phyloP scores from a whole-genome alignment of 2,888 invertebrate species.

The Prosapia bicincta region DNA sequence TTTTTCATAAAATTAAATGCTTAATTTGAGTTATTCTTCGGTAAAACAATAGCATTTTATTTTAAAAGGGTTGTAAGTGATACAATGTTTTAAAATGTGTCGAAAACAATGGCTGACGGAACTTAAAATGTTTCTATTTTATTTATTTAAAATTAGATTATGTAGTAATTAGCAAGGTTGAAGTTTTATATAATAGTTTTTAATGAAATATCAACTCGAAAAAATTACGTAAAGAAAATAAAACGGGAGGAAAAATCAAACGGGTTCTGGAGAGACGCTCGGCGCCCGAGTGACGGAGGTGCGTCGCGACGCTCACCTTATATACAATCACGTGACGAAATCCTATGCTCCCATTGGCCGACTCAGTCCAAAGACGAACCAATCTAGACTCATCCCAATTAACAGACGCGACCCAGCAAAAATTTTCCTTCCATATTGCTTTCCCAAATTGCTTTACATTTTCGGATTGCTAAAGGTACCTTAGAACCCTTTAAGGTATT shows the following conservation, averaged over 20 bases:
- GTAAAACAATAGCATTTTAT: too few species aligned
- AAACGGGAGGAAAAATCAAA: too few species aligned
- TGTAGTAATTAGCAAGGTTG: too few species aligned
- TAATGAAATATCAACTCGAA: background rate
- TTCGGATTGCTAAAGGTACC: background rate
- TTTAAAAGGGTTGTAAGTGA: too few species aligned
- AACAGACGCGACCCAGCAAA: background rate
- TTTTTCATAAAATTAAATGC: too few species aligned
- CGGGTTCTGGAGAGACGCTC: conserved; percentile 18
- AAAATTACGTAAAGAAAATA: background rate
- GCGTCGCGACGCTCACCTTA: conserved; percentile 21
- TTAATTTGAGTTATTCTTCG: too few species aligned
- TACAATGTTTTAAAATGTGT: too few species aligned
- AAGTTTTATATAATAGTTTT: too few species aligned
- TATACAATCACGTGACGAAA: conserved; percentile 25
- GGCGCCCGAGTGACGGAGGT: conserved; percentile 8
- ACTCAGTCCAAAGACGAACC: background rate
- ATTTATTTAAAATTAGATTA: too few species aligned
- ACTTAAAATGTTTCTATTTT: too few species aligned
- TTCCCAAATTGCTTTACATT: background rate
- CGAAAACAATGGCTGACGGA: too few species aligned
- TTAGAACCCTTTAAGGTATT: background rate
- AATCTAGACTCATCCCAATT: background rate
- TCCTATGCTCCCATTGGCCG: conserved; percentile 14
- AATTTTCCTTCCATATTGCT: background rate